Conservation (phyloP, 2,797 vertebrate species). For the Siniperca undulata region DNA sequence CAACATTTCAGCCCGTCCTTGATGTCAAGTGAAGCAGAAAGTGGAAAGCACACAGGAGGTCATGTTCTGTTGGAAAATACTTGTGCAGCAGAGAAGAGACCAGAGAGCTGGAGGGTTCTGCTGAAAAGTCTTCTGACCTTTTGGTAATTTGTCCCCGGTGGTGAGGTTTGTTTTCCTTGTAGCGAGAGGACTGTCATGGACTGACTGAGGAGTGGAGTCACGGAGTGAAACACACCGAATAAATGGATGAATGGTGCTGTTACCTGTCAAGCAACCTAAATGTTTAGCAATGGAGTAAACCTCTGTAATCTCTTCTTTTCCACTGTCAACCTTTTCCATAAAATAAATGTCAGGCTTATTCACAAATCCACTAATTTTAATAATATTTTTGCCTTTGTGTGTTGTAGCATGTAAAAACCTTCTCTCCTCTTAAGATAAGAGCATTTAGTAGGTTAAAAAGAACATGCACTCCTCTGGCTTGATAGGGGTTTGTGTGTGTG, state of each 20-base stretch:
- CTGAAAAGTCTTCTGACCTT: slow-evolving; percentile 70
- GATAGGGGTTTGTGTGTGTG: slow-evolving; percentile 14
- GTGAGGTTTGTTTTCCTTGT: slow-evolving; percentile 62
- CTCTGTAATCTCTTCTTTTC: slow-evolving; percentile 45
- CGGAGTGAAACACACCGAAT: slow-evolving; percentile 39
- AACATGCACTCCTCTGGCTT: slow-evolving; percentile 13
- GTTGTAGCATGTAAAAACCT: slow-evolving; percentile 18
- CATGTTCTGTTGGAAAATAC: slow-evolving; percentile 61
- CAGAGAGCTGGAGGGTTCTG: slow-evolving; percentile 45
- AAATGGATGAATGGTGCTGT: slow-evolving; percentile 45
- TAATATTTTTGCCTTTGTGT: slow-evolving; percentile 15
- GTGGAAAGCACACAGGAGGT: slow-evolving; percentile 41
- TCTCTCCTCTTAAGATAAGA: slow-evolving; percentile 2
- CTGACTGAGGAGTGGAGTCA: slow-evolving; percentile 26
- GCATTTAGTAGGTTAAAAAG: slow-evolving; percentile 17
- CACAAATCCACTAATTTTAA: slow-evolving; percentile 20
- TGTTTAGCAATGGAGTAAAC: slow-evolving; percentile 54
- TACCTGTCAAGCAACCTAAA: slow-evolving; percentile 40
- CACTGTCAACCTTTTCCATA: slow-evolving; percentile 19
- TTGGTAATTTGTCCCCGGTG: slow-evolving; percentile 64
- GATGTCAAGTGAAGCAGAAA: slow-evolving; percentile 58
- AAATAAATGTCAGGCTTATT: slow-evolving; percentile 39
- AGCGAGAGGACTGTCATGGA: slow-evolving; percentile 40
- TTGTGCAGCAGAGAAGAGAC: slow-evolving; percentile 45
- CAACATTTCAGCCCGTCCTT: slow-evolving; percentile 38